Conservation (phyloP, 2,888 invertebrate species). For the Homarus gammarus region DNA sequence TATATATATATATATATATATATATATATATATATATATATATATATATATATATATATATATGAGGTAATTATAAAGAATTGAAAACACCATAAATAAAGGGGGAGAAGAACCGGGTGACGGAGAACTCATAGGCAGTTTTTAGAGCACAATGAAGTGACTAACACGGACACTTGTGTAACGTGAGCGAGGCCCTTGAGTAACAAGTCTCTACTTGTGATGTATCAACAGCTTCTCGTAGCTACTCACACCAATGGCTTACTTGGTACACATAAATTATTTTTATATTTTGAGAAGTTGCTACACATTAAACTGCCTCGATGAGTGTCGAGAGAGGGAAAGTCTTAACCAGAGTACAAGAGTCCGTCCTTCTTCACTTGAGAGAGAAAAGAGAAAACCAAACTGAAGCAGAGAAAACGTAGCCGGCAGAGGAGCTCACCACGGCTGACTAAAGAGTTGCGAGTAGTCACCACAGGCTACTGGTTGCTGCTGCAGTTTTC, state of each 20-base stretch:
- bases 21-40: conserved; percentile 8
- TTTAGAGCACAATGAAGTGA: no score
- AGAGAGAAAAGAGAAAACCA: not conserved
- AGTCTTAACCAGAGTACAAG: not conserved
- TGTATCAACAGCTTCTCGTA: no score
- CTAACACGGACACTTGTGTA: no score
- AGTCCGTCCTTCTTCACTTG: not conserved
- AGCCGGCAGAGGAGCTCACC: not conserved
- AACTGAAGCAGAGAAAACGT: conserved; percentile 20
- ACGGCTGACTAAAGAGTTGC: not conserved
- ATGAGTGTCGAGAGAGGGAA: not conserved
- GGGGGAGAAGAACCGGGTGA: no score
- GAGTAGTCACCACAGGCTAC: not conserved
- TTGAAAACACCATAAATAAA: no score
- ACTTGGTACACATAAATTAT: no score
- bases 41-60: not conserved
- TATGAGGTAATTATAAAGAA: no score
- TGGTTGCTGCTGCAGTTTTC: not conserved
- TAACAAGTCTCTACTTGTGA: no score
- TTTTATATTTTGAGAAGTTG: no score
- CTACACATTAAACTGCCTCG: not conserved
- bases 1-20: conserved; percentile 8
- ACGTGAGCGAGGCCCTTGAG: no score
- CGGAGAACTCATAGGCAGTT: no score
- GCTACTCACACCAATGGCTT: no score